Conservation (phyloP, 23 tunicate genomes). For the Halocynthia aurantium region DNA sequence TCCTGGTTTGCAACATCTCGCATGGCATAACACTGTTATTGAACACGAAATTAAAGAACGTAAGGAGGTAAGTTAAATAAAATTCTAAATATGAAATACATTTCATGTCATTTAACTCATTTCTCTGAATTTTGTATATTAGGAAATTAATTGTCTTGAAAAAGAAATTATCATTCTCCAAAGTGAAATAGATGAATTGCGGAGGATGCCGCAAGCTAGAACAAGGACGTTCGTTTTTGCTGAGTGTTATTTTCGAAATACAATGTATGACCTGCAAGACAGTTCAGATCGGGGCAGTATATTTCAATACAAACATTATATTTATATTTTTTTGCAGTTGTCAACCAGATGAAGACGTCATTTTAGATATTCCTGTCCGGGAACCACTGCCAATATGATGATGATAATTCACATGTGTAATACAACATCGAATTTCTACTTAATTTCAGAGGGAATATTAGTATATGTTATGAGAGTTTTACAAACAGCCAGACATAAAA, state of each 20-base stretch:
- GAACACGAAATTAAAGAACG: constrained; percentile 43
- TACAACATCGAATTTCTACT: too few species aligned
- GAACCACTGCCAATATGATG: constrained; percentile 36
- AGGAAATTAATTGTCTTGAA: constrained; percentile 29
- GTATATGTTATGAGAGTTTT: too few species aligned
- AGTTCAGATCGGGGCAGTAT: background rate
- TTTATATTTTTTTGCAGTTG: constrained; percentile 23
- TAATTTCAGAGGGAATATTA: too few species aligned
- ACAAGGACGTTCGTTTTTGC: constrained; percentile 33
- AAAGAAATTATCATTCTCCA: constrained; percentile 14
- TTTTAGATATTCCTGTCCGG: constrained; percentile 55
- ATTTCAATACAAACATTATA: too few species aligned
- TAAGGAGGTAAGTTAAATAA: constrained; percentile 13
- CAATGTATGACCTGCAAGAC: constrained; percentile 14
- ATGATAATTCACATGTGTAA: too few species aligned
- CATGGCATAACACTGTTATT: constrained; percentile 23
- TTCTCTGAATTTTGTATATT: background rate
- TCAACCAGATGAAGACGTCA: constrained; percentile 53
- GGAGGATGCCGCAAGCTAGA: constrained; percentile 8
- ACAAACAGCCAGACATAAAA: too few species aligned
- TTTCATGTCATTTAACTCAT: background rate
- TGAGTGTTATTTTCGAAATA: constrained; percentile 16
- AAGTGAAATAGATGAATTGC: constrained; percentile 7
- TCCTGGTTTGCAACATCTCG: constrained; percentile 13
- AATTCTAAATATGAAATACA: background rate